Percentiles rank a stretch among this genome's conserved stretches.
Conservation (phyloP, 2,888 invertebrate genomes). For the Temnothorax unifasciatus region DNA sequence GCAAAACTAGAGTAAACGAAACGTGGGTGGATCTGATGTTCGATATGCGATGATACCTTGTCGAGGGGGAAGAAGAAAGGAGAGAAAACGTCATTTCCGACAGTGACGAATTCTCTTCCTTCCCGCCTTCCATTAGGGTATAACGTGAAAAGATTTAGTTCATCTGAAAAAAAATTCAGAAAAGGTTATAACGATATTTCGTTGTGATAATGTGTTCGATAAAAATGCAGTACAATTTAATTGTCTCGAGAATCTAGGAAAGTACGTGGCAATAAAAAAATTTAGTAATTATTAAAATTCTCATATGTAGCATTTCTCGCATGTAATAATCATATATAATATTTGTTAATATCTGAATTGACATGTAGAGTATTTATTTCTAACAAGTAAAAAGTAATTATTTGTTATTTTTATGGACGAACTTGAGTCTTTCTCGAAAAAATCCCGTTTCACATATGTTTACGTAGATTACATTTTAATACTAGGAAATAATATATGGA, state of each 20-base stretch:
- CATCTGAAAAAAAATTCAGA: background rate
- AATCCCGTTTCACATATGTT: no score
- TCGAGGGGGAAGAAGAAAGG: conserved; percentile 24
- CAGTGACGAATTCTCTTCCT: conserved; percentile 30
- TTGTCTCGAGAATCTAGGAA: background rate
- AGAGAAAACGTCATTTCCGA: conserved; percentile 32
- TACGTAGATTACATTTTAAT: no score
- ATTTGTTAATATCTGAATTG: background rate
- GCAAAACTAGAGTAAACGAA: conserved; percentile 64
- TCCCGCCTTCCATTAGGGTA: conserved; percentile 12
- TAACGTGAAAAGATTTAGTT: background rate
- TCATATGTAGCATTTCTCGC: background rate
- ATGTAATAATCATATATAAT: background rate
- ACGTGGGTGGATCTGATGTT: conserved; percentile 63
- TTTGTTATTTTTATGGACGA: background rate
- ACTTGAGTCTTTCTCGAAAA: background rate
- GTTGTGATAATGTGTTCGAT: background rate
- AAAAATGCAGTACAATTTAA: background rate
- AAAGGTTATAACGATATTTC: background rate
- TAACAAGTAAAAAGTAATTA: background rate
- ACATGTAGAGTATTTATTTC: background rate
- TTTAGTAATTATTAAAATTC: background rate
- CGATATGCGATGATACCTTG: conserved; percentile 64
- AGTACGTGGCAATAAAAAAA: background rate
- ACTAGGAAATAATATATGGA: no score